A percentile compares a stretch with the other conserved stretches of the same genome.
Conservation (phyloP, 2,888 invertebrate species). For the Steinernema carpocapsae region DNA sequence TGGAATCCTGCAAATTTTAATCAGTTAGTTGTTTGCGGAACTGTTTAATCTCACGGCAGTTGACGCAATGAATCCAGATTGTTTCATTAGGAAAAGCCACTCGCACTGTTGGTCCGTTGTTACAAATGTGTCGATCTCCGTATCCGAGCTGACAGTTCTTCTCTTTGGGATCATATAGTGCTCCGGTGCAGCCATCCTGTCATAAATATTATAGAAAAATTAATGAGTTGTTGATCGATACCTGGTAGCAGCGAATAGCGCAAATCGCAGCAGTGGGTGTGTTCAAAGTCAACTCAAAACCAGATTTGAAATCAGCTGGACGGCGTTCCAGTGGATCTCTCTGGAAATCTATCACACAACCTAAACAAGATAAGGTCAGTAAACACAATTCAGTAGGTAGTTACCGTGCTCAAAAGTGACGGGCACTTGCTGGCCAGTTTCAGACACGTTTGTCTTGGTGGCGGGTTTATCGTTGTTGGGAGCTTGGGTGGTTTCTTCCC, state of each 20-base stretch:
- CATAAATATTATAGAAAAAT: background rate
- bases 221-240: constrained; percentile 27
- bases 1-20: constrained; percentile 44
- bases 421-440: constrained; percentile 6
- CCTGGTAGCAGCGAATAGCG: constrained; percentile 63
- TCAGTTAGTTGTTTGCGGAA: background rate
- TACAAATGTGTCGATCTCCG: constrained; percentile 57
- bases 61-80: constrained; percentile 60
- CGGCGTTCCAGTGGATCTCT: constrained; percentile 52
- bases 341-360: constrained; percentile 64
- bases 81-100: constrained; percentile 39
- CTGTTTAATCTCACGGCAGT: constrained; percentile 50
- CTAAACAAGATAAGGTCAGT: constrained; percentile 42
- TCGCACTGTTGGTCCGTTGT: constrained; percentile 38
- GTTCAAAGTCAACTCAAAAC: constrained; percentile 56
- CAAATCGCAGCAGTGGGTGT: constrained; percentile 56
- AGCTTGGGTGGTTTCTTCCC: background rate
- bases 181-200: constrained; percentile 62
- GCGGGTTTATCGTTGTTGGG: background rate
- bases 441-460: background rate
- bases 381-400: too few relatives aligned
- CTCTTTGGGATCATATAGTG: constrained; percentile 50
- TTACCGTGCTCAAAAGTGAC: constrained; percentile 5
- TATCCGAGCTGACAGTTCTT: constrained; percentile 55
- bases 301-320: constrained; percentile 56